phyloP scores from a whole-genome alignment of 23 tunicate species.

The Ascidia mentula region DNA sequence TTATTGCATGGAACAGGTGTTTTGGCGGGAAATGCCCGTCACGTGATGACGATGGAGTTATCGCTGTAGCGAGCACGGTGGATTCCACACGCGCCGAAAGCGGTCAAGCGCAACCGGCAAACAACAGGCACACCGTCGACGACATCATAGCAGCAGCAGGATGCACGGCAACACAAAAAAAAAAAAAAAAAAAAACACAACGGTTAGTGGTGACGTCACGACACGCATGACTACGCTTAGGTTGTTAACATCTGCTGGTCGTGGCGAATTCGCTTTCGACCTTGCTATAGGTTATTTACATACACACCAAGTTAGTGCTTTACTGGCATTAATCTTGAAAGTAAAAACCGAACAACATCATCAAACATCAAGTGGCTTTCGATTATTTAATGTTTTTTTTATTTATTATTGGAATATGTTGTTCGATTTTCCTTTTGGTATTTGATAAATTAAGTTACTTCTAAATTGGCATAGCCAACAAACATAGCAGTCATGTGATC shows the following conservation, averaged over 20 bases:
- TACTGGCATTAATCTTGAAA: too few species aligned
- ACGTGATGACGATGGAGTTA: neutral
- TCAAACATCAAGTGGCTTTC: too few species aligned
- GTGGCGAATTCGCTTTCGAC: neutral
- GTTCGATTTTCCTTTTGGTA: too few species aligned
- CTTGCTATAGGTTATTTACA: neutral
- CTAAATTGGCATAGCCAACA: too few species aligned
- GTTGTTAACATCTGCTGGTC: neutral
- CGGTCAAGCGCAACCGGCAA: conserved; percentile 3
- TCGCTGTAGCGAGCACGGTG: neutral
- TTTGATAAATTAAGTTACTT: too few species aligned
- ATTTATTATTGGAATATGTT: too few species aligned
- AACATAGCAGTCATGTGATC: too few species aligned
- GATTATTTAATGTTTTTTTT: too few species aligned
- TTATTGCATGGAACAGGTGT: too few species aligned
- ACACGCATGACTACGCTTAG: neutral
- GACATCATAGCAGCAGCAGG: conserved; percentile 5
- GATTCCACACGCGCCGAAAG: conserved; percentile 9
- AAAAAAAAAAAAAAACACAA: neutral
- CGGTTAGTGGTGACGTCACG: conserved; percentile 12
- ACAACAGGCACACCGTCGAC: neutral
- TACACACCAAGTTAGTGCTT: neutral
- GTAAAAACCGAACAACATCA: too few species aligned
- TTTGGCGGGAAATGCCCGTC: too few species aligned
- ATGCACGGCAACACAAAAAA: conserved; percentile 6